Evolutionary conservation across 2,888 invertebrate genomes (phyloP).

Genomic region (Ormyrus thymus): DNA sequence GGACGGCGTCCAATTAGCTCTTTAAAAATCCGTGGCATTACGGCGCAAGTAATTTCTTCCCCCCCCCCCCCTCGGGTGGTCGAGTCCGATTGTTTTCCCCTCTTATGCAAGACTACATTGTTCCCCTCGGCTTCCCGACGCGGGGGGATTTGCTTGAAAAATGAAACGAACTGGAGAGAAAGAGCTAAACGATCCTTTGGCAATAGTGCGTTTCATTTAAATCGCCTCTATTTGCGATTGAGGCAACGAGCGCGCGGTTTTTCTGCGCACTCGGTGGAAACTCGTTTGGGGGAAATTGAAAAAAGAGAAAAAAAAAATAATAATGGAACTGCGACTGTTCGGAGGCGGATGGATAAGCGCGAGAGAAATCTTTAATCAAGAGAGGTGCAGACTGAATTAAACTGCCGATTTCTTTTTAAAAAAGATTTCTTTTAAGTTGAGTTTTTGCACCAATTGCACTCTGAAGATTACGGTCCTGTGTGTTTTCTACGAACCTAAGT

Average conservation of each 20-base stretch:
- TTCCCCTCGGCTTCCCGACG: neutral
- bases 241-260: no score
- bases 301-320: conserved; percentile 16
- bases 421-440: no score
- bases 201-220: conserved; percentile 11
- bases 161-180: neutral
- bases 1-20: conserved; percentile 32
- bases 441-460: no score
- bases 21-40: conserved; percentile 28
- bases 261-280: no score
- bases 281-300: neutral
- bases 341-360: no score
- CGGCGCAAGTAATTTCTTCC: conserved; percentile 17
- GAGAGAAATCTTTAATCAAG: neutral
- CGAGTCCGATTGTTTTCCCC: neutral
- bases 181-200: neutral
- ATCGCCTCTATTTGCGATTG: neutral
- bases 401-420: no score
- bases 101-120: conserved; percentile 16
- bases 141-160: neutral
- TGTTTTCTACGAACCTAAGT: no score
- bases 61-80: neutral
- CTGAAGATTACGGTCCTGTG: no score
- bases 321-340: neutral
- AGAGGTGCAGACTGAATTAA: neutral